phyloP scores from a whole-genome alignment of 2,797 vertebrate species.

The Limnodromus scolopaceus region DNA sequence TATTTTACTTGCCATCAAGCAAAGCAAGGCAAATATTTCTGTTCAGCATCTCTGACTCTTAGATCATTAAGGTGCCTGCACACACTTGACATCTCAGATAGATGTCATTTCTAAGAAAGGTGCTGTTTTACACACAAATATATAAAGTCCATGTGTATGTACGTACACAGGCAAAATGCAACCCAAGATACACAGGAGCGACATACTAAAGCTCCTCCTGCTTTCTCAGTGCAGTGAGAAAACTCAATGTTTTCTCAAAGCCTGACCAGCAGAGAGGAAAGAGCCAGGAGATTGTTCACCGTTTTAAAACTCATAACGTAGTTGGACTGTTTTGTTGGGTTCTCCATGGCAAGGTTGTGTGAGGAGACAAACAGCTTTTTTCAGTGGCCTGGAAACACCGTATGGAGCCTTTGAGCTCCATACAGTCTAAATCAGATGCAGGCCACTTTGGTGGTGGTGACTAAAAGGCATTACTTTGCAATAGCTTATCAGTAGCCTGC shows the following conservation, averaged over 20 bases:
- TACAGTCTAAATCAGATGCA: neutral
- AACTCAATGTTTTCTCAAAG: neutral
- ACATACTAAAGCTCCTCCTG: neutral
- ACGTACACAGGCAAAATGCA: neutral
- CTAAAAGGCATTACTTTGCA: neutral
- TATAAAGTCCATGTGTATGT: rapidly evolving
- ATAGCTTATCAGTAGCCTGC: neutral
- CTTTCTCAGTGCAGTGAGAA: neutral
- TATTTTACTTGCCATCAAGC: neutral
- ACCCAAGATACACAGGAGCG: neutral
- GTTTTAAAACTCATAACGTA: neutral
- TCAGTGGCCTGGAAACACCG: neutral
- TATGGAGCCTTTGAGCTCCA: neutral
- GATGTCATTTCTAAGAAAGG: neutral
- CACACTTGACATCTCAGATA: neutral
- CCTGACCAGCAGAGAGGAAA: neutral
- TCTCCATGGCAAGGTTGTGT: neutral
- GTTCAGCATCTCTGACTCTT: neutral
- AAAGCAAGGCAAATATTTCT: neutral
- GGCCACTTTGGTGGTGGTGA: neutral
- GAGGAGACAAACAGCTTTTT: neutral
- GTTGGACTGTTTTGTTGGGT: neutral
- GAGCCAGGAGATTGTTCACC: neutral
- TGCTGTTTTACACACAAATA: neutral
- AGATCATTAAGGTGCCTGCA: neutral